phyloP scores from a whole-genome alignment of 1,140 invertebrate species.

The Pinna nobilis region DNA sequence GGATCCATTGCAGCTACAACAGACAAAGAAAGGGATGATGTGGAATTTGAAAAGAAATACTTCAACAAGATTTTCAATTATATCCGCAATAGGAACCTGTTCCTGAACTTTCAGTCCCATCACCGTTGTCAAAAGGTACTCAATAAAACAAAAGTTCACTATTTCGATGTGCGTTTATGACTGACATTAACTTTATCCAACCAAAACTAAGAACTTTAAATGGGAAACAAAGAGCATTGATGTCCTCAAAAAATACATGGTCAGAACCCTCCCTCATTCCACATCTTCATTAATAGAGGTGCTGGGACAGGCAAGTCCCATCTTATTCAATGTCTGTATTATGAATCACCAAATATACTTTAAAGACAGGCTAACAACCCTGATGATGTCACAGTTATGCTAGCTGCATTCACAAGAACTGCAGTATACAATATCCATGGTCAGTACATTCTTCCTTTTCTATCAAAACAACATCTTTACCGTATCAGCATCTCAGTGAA shows the following conservation, averaged over 20 bases:
- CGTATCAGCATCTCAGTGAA: constrained; percentile 27
- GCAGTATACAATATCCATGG: constrained; percentile 43
- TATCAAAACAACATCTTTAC: constrained; percentile 8
- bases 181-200: constrained; percentile 13
- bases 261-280: constrained; percentile 37
- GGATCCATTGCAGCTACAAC: constrained; percentile 18
- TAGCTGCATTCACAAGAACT: constrained; percentile 35
- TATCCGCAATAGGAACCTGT: constrained; percentile 1
- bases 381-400: constrained; percentile 30
- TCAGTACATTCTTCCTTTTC: constrained; percentile 31
- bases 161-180: constrained; percentile 6
- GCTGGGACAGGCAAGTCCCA: constrained; percentile 50
- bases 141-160: constrained; percentile 12
- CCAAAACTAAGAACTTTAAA: constrained; percentile 7
- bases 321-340: constrained; percentile 31
- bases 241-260: constrained; percentile 2
- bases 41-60: constrained; percentile 12
- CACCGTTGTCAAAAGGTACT: neutral
- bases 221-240: constrained; percentile 21
- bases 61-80: constrained; percentile 13
- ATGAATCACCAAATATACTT: constrained; percentile 18
- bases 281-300: constrained; percentile 46
- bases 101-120: constrained; percentile 7
- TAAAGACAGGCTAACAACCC: constrained; percentile 16
- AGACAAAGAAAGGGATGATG: constrained; percentile 17